Evolutionary conservation across 2,888 invertebrate genomes (phyloP).

Genomic region (Troides helena): DNA sequence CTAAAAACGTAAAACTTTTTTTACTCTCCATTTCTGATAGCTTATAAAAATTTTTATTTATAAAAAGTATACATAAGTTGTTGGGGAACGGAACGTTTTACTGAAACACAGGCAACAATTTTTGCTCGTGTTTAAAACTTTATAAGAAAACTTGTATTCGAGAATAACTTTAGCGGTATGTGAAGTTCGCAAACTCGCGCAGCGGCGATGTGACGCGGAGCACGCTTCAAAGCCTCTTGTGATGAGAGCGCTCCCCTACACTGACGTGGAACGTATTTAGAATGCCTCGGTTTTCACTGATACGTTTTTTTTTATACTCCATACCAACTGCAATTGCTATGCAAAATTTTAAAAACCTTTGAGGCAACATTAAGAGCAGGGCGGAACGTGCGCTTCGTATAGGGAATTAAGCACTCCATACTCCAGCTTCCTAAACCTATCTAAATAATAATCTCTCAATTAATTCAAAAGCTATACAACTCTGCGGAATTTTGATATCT

Average conservation of each 20-base stretch:
- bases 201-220: constrained; percentile 9
- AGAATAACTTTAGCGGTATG: constrained; percentile 12
- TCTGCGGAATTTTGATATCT: no score
- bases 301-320: background rate
- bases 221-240: constrained; percentile 20
- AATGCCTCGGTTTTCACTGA: background rate
- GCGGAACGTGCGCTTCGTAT: no score
- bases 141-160: constrained; percentile 6
- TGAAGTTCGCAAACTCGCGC: constrained; percentile 4
- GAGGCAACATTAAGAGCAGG: no score
- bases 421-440: no score
- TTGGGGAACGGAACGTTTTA: background rate
- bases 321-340: background rate
- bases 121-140: constrained; percentile 11
- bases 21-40: no score
- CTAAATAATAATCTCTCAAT: no score
- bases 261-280: constrained; percentile 9
- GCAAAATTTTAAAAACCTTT: constrained; percentile 1
- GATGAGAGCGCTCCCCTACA: constrained; percentile 26
- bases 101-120: background rate
- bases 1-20: no score
- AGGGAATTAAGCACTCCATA: no score
- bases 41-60: no score
- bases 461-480: no score
- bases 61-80: no score